Base-by-base conservation (phyloP, 2,797 vertebrate species). In the Gadopsis marmoratus region DNA sequence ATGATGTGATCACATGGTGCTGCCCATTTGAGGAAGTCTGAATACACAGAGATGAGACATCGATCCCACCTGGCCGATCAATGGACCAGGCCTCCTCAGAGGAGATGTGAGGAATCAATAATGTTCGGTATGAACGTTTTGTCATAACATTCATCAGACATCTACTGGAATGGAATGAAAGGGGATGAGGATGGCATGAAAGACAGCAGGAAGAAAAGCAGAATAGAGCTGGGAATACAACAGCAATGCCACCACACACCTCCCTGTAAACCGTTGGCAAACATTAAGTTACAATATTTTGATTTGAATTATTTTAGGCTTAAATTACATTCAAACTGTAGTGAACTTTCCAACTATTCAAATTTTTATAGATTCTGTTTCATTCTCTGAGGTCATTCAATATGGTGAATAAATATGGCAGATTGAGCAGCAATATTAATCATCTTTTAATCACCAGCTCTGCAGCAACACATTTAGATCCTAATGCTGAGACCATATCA, bases 31-130 rank as follows among this genome's bases (percentile, higher is more conserved):
- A 92, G 86, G 87, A 93, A 88, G 92, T 91, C 92, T 88, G 87
- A 94, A 93, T 91, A 86, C 89, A 83, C 88, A 78, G 81, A 90
- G 90, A 94, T 93, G 88, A 92, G 89, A 89, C 91, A 93, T 93
- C 73, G 92, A 94, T 93, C 90, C 84, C 89, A 92, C 92, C 91
- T 89, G 85, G 78, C 75, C 71, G 55, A 92, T 94, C 89, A 83
- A 93, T 92, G 84, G 76, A 37, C 43, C 29, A 10, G 81, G 81
- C 86, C 81, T 86, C 88, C 88, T 86, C 86, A 85, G 71, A 65
- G 56, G 71, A 88, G 86, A 92, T 79, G 90, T 72, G 75, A 86
- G 68, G 51, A 86, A 93, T 94, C 93, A 85, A 93, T 93, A 92
- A 76, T 84, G 81, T 89, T 94, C 82, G 45, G 81, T 81, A 88